Base-by-base conservation (phyloP, 2,797 vertebrate genomes). In the Microctenopoma stevenorrisi region DNA sequence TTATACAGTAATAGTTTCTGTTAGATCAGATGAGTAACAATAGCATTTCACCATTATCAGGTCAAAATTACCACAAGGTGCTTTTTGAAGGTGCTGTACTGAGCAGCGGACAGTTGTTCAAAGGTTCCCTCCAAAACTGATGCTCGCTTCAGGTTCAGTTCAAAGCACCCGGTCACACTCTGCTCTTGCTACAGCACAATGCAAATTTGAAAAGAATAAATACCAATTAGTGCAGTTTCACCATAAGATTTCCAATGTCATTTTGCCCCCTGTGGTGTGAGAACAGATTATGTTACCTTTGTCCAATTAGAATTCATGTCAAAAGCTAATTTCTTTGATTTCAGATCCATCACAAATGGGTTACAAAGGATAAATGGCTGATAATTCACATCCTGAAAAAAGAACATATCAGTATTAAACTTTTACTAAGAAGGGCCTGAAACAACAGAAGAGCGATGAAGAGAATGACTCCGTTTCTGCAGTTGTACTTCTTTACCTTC, bases 51-150 rank as follows among this genome's bases (percentile, higher is more conserved):
- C n/a, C n/a, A n/a, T n/a, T n/a, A n/a, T n/a, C n/a, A n/a, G n/a
- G n/a, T n/a, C n/a, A n/a, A n/a, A n/a, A n/a, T n/a, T n/a, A 93
- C 93, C 74, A 11, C 0, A 6, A 94, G 83, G 2, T 12, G 14
- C 16, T 40, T 83, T 83, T 74, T 88, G 62, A 86, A 69, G 10
- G 15, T 13, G 0, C 1, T 16, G 1, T 18, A 49, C 26, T 10
- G 0, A 37, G 59, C 72, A 13, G 0, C 28, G 35, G 51, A 72
- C 61, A 94, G 72, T 3, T 69, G 54, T 37, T 15, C 0, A 35
- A 93, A 91, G 13, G 91, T 82, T 51, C 73, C 91, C 12, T 91
- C 72, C 30, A 90, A 28, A 61, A 94, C 57, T 1, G 76, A 74
- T 0, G 30, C 62, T 50, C 92, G 88, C 14, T 48, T 91, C 54